Conservation (phyloP, 2,888 invertebrate species). For the Caenorhabditis auriculariae region DNA sequence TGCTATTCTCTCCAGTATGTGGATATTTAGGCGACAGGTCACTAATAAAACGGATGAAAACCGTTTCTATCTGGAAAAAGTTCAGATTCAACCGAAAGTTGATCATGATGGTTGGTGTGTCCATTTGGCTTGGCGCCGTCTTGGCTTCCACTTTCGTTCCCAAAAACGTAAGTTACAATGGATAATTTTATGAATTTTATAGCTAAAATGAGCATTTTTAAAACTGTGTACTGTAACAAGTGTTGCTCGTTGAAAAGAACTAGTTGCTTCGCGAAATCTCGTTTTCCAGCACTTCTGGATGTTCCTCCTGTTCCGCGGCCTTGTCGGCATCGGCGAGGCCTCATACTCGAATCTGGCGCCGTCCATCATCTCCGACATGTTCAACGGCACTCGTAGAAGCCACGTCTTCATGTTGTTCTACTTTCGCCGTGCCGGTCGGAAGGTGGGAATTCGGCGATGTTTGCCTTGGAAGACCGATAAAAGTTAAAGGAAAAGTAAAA, state of each 20-base stretch:
- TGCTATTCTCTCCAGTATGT: slow-evolving; percentile 94
- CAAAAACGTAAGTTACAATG: slow-evolving; percentile 67
- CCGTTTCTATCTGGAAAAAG: not conserved
- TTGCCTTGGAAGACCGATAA: too few species aligned
- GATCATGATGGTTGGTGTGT: slow-evolving; percentile 89
- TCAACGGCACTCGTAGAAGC: slow-evolving; percentile 77
- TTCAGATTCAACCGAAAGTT: slow-evolving; percentile 76
- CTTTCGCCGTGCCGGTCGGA: slow-evolving; percentile 90
- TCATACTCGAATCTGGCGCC: slow-evolving; percentile 98
- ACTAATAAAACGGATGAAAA: not conserved
- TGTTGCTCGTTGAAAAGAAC: not conserved
- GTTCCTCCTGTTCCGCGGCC: slow-evolving; percentile 82
- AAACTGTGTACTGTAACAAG: too few species aligned
- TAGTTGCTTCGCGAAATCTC: not conserved
- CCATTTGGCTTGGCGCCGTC: slow-evolving; percentile 89
- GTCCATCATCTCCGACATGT: slow-evolving; percentile 91
- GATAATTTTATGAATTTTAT: not conserved
- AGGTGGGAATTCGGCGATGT: too few species aligned
- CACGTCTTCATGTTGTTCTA: slow-evolving; percentile 94
- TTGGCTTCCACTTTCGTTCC: slow-evolving; percentile 83
- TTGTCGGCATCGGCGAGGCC: slow-evolving; percentile 96
- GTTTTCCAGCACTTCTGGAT: slow-evolving; percentile 72
- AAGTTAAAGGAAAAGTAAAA: too few species aligned
- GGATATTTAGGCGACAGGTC: slow-evolving; percentile 92
- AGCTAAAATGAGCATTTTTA: not conserved